phyloP scores from a whole-genome alignment of 2,113 vertebrate genomes.

The Festucalex cinctus region DNA sequence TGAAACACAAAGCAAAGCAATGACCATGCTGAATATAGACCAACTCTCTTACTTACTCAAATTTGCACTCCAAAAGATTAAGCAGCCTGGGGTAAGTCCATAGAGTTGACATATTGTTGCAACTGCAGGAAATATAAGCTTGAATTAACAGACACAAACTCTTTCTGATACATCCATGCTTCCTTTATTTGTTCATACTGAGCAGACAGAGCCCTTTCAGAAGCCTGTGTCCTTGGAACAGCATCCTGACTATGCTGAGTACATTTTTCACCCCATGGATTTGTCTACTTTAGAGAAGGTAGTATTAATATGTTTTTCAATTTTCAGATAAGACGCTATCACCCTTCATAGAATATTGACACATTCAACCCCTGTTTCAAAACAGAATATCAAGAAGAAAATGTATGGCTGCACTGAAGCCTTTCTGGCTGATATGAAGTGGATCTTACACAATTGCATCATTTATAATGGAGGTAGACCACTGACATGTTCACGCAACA shows the following conservation, averaged over 20 bases:
- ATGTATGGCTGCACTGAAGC: constrained; percentile 98
- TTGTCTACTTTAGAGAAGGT: constrained; percentile 97
- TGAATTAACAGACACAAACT: background rate
- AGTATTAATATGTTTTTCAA: constrained; percentile 12
- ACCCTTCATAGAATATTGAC: background rate
- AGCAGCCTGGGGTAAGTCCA: constrained; percentile 92
- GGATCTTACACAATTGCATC: constrained; percentile 99
- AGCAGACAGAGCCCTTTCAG: constrained; percentile 95
- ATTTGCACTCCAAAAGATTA: constrained; percentile 99
- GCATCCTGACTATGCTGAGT: constrained; percentile 96
- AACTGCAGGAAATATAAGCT: background rate
- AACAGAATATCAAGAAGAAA: constrained; percentile 97
- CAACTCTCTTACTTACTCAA: constrained; percentile 97
- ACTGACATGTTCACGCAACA: background rate
- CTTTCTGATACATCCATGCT: constrained; percentile 1
- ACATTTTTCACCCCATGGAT: constrained; percentile 99
- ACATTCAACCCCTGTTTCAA: background rate
- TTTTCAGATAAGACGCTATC: background rate
- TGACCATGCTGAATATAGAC: constrained; percentile 96
- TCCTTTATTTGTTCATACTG: constrained; percentile 20
- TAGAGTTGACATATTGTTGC: background rate
- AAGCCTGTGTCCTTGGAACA: constrained; percentile 96
- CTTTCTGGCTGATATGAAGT: constrained; percentile 96
- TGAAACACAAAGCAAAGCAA: constrained; percentile 98
- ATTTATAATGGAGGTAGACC: constrained; percentile 93